Evolutionary conservation across 1,140 invertebrate genomes (phyloP).

Genomic region (Drosophila nasuta): DNA sequence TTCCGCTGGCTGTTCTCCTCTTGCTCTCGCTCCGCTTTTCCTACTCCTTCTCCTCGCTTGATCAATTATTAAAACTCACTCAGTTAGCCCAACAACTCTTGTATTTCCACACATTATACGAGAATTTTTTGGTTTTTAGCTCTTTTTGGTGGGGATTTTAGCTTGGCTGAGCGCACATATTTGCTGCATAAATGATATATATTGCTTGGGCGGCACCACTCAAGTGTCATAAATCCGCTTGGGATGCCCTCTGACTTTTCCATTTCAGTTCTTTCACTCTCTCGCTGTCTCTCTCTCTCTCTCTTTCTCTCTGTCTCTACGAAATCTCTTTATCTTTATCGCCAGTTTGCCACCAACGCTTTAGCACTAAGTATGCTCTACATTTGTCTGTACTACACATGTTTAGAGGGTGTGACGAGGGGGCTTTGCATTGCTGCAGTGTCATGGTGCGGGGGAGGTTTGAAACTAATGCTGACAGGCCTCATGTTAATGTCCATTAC

Average conservation of each 20-base stretch:
- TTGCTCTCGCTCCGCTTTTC: background rate
- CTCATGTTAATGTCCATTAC: constrained; percentile 32
- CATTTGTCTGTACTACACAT: constrained; percentile 8
- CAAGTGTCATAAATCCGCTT: constrained; percentile 32
- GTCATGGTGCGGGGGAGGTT: background rate
- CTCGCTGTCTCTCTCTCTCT: no score
- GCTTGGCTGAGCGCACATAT: background rate
- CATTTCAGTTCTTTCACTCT: no score
- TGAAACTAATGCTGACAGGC: constrained; percentile 34
- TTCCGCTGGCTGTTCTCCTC: background rate
- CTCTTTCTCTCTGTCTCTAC: constrained; percentile 1
- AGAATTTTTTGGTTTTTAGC: background rate
- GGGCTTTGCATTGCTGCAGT: background rate
- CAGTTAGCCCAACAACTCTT: constrained; percentile 15
- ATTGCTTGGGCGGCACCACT: constrained; percentile 10
- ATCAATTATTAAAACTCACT: constrained; percentile 76
- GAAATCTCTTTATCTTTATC: constrained; percentile 20
- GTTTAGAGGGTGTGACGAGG: background rate
- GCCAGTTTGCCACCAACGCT: constrained; percentile 13
- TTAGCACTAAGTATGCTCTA: constrained; percentile 11
- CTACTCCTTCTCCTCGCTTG: constrained; percentile 24
- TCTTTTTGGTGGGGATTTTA: constrained; percentile 1
- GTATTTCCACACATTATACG: constrained; percentile 10
- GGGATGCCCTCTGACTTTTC: background rate
- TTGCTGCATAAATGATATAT: constrained; percentile 24